Conservation (phyloP, 2,113 vertebrate species). For the Taurulus bubalis region DNA sequence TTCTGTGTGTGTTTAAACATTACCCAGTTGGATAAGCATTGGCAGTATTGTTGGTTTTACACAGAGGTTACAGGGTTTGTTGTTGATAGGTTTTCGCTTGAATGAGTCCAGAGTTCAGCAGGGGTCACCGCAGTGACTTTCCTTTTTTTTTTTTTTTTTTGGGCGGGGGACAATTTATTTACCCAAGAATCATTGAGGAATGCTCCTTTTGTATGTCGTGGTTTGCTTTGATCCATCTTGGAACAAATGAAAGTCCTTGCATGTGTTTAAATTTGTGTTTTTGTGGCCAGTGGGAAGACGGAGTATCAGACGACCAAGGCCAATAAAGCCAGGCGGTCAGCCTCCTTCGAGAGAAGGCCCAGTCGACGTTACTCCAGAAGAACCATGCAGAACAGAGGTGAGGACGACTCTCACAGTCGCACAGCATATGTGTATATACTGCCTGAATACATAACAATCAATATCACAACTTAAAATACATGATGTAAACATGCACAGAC, state of each 20-base stretch:
- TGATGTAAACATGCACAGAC: neutral
- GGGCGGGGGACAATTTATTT: neutral
- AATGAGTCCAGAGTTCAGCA: constrained; percentile 64
- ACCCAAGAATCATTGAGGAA: neutral
- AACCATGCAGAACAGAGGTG: constrained; percentile 91
- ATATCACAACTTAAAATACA: neutral
- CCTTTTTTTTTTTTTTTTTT: neutral
- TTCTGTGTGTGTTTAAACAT: constrained; percentile 70
- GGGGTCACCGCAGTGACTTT: constrained; percentile 42
- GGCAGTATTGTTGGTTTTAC: constrained; percentile 67
- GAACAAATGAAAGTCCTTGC: neutral
- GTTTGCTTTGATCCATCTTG: neutral
- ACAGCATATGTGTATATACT: neutral
- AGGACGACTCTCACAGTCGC: constrained; percentile 12
- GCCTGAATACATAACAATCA: neutral
- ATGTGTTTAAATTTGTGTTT: constrained; percentile 12
- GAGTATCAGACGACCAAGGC: constrained; percentile 99
- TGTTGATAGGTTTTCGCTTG: constrained; percentile 61
- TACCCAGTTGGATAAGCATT: constrained; percentile 62
- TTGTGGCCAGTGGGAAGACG: constrained; percentile 89
- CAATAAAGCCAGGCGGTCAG: constrained; percentile 92
- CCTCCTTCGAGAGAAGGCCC: constrained; percentile 96
- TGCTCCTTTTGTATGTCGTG: neutral
- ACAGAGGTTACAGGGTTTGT: constrained; percentile 70
- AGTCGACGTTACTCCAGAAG: constrained; percentile 96